phyloP scores from a whole-genome alignment of 2,797 vertebrate genomes.

The Tapera naevia region DNA sequence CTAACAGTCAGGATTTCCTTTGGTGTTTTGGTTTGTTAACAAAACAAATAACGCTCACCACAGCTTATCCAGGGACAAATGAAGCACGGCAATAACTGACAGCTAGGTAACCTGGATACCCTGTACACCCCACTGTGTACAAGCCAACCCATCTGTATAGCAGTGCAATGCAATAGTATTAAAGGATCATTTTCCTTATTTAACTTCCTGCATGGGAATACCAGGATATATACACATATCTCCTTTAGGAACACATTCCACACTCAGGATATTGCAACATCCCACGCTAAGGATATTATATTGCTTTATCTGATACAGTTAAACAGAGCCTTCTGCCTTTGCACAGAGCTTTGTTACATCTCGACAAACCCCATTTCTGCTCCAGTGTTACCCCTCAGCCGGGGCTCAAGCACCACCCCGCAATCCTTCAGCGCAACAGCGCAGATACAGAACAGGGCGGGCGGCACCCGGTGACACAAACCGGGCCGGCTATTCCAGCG shows the following conservation, averaged over 20 bases:
- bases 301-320: background rate
- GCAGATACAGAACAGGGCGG: too few relatives aligned
- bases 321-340: background rate
- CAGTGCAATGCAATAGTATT: fast-evolving
- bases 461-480: too few relatives aligned
- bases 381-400: background rate
- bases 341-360: background rate
- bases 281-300: background rate
- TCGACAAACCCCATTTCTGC: background rate
- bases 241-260: background rate
- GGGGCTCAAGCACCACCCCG: too few relatives aligned
- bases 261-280: fast-evolving
- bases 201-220: background rate
- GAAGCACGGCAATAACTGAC: background rate
- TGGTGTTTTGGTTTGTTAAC: background rate
- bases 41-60: background rate
- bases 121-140: background rate
- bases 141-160: background rate
- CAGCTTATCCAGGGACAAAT: background rate
- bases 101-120: background rate
- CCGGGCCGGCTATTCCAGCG: too few relatives aligned
- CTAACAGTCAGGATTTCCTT: background rate
- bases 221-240: fast-evolving
- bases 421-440: too few relatives aligned
- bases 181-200: background rate